A percentile compares a stretch with the other conserved stretches of the same genome.
phyloP scores from a whole-genome alignment of 2,888 invertebrate genomes.

The Xanthia icteritia region DNA sequence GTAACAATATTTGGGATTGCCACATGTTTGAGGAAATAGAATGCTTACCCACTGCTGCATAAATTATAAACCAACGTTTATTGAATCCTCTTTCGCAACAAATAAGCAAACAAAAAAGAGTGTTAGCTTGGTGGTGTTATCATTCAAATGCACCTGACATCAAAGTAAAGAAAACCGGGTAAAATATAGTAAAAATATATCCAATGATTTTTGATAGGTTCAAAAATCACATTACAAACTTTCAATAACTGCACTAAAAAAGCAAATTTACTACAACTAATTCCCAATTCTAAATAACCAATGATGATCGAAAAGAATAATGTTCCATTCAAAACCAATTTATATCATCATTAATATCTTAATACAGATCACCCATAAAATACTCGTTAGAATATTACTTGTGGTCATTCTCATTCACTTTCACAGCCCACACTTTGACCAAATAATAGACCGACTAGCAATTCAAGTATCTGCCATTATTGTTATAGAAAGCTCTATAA shows the following conservation, averaged over 20 bases:
- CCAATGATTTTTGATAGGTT: background rate
- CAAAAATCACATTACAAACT: background rate
- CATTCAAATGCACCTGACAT: background rate
- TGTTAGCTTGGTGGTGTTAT: too few relatives aligned
- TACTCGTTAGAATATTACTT: constrained; percentile 19
- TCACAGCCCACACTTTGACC: constrained; percentile 44
- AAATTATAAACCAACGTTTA: background rate
- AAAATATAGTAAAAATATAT: background rate
- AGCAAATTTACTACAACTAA: background rate
- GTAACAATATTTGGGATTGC: background rate
- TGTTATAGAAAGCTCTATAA: constrained; percentile 53
- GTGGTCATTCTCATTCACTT: constrained; percentile 37
- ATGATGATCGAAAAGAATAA: background rate
- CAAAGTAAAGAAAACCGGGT: background rate
- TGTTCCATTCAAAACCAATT: constrained; percentile 23
- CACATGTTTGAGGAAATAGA: background rate
- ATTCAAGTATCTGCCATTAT: constrained; percentile 27
- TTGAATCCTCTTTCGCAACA: background rate
- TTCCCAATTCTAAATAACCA: background rate
- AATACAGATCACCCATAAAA: constrained; percentile 41
- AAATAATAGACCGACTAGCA: constrained; percentile 14
- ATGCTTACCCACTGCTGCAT: background rate
- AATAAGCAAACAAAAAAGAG: background rate
- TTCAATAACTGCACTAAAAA: constrained; percentile 2
- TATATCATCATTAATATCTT: constrained; percentile 29